Percentiles rank a stretch among this genome's conserved stretches.
Evolutionary conservation across 2,797 vertebrate species (phyloP).

Genomic region (Aselliscus stoliczkanus): DNA sequence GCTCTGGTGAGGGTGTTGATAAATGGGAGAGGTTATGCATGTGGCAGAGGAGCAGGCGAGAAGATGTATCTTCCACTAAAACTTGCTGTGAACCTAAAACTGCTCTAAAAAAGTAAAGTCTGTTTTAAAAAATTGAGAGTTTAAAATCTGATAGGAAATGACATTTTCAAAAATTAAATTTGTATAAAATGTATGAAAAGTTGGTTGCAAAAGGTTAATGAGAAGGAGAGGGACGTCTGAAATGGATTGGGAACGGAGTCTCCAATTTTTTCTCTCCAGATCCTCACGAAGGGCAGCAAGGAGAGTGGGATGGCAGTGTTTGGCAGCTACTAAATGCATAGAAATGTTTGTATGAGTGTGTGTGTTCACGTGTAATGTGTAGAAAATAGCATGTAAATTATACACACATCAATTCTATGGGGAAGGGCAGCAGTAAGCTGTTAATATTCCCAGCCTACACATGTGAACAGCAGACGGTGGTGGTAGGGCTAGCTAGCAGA

Average conservation of each 20-base stretch:
- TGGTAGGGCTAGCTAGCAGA: not conserved
- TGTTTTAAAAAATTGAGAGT: not conserved
- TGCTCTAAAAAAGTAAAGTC: not conserved
- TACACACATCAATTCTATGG: not conserved
- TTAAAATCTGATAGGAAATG: not conserved
- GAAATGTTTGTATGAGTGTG: not conserved
- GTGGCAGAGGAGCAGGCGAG: fast-evolving
- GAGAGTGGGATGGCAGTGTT: not conserved
- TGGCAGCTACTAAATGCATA: not conserved
- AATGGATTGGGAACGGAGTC: not conserved
- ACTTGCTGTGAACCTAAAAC: not conserved
- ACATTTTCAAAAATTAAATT: not conserved
- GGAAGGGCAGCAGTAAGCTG: not conserved
- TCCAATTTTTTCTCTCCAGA: not conserved
- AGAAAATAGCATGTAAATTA: not conserved
- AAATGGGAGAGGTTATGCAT: not conserved
- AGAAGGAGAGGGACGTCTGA: not conserved
- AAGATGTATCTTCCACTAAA: not conserved
- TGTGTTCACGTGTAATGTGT: fast-evolving
- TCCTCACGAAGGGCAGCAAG: too few relatives aligned
- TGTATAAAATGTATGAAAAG: not conserved
- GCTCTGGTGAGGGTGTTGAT: not conserved
- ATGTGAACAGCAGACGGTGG: not conserved
- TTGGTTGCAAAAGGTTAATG: not conserved
- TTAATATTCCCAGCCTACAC: not conserved